These are phyloP conservation scores for Caenorhabditis sinica DNA, from an alignment of 2,888 invertebrate species.

Conservation along the genomic window DNA sequence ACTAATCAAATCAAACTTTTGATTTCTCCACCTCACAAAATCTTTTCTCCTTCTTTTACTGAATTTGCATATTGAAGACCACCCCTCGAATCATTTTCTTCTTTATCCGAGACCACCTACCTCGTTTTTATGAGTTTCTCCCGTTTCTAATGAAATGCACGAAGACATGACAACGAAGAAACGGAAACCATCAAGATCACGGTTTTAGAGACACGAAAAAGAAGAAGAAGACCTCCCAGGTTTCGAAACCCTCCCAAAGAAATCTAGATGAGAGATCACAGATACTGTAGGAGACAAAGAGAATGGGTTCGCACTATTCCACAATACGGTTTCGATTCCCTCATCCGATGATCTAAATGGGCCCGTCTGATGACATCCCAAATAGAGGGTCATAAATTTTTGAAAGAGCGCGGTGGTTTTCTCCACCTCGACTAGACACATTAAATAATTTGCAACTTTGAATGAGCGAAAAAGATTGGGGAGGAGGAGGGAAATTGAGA, in stretches of 20 bases:
- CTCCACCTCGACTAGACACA: constrained; percentile 13
- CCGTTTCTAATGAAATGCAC: constrained; percentile 46
- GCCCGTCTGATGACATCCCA: constrained; percentile 31
- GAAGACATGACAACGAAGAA: background rate
- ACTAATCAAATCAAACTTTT: constrained; percentile 35
- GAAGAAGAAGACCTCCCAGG: constrained; percentile 35
- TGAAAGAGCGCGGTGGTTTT: constrained; percentile 42
- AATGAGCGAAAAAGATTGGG: background rate
- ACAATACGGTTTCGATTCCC: constrained; percentile 57
- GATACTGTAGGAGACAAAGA: constrained; percentile 24
- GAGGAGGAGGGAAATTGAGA: background rate
- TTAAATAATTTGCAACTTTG: constrained; percentile 28
- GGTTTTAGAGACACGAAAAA: constrained; percentile 48
- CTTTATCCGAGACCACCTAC: constrained; percentile 47
- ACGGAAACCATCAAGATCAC: constrained; percentile 23
- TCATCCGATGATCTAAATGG: constrained; percentile 23
- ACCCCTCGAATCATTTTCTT: constrained; percentile 19
- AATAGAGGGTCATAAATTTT: constrained; percentile 47
- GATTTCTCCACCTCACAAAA: constrained; percentile 7
- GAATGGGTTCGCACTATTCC: constrained; percentile 55
- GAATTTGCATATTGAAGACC: constrained; percentile 27
- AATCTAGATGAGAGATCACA: constrained; percentile 29
- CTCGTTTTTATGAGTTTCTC: constrained; percentile 58
- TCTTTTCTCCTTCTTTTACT: background rate
- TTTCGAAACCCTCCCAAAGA: background rate